phyloP scores from a whole-genome alignment of 2,113 vertebrate species.

The Alligator sinensis region DNA sequence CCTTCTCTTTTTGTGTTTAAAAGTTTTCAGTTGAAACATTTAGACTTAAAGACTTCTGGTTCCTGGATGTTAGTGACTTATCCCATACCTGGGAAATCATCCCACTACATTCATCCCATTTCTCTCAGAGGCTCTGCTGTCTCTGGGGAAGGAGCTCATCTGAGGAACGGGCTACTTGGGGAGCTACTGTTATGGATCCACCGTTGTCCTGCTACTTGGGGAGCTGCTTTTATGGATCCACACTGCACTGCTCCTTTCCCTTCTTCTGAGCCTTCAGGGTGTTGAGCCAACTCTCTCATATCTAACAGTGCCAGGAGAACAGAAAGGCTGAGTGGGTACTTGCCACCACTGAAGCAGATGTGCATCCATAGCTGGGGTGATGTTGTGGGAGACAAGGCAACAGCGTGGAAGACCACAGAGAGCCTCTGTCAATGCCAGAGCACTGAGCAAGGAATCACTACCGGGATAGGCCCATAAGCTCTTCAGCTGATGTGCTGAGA shows the following conservation, averaged over 20 bases:
- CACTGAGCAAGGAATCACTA: neutral
- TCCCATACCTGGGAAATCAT: neutral
- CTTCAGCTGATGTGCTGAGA: neutral
- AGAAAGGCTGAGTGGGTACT: neutral
- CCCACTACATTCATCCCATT: neutral
- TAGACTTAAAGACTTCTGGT: neutral
- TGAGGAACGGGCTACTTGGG: neutral
- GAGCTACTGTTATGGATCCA: neutral
- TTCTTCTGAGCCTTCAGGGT: neutral
- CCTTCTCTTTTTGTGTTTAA: neutral
- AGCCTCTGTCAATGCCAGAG: neutral
- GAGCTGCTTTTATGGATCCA: neutral
- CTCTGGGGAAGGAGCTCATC: neutral
- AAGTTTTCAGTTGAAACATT: slow-evolving; percentile 6
- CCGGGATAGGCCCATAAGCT: neutral
- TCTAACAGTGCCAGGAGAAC: neutral
- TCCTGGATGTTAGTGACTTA: neutral
- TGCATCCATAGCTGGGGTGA: neutral
- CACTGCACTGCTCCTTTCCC: neutral
- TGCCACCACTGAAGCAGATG: neutral
- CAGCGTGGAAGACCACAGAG: neutral
- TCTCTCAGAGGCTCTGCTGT: neutral
- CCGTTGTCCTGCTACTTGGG: neutral
- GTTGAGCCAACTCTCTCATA: neutral
- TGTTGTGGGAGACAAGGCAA: neutral